These are phyloP conservation scores for Apostichopus californicus DNA, from an alignment of 35 echinoderm and acorn worm species.

Conservation along the genomic window DNA sequence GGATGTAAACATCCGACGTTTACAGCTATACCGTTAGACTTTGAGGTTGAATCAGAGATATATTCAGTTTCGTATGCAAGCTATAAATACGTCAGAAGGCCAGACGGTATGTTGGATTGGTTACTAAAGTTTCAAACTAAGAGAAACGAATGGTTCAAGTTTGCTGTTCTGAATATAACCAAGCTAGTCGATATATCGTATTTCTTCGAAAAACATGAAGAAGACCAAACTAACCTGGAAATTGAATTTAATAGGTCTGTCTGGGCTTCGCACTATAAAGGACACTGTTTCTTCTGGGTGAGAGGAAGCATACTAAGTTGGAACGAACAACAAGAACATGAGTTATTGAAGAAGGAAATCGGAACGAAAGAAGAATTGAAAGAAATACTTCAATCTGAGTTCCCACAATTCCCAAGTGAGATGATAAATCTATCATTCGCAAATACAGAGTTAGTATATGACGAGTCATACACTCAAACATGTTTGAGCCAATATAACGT, in stretches of 20 bases:
- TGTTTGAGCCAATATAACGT: too few relatives aligned
- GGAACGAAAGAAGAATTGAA: neutral
- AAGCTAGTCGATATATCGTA: neutral
- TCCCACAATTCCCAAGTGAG: neutral
- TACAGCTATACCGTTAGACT: slow-evolving; percentile 40
- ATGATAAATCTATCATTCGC: neutral
- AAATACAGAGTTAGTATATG: neutral
- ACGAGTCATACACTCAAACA: neutral
- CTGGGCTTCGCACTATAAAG: neutral
- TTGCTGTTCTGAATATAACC: neutral
- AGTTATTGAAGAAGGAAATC: neutral
- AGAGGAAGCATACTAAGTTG: neutral
- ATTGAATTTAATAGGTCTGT: neutral
- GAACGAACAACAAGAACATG: neutral
- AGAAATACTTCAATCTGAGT: neutral
- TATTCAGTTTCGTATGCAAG: slow-evolving; percentile 3
- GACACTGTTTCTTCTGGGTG: neutral
- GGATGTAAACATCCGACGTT: slow-evolving; percentile 28
- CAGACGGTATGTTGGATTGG: neutral
- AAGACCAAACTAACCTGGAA: neutral
- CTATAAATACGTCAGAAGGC: slow-evolving; percentile 29
- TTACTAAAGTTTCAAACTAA: neutral
- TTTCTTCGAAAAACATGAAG: neutral
- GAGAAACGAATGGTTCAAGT: neutral
- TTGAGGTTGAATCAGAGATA: slow-evolving; percentile 33